Evolutionary conservation across 2,113 vertebrate species (phyloP), one percentile per base, ranked within the genome.

Genomic region (Abramis brama): DNA sequence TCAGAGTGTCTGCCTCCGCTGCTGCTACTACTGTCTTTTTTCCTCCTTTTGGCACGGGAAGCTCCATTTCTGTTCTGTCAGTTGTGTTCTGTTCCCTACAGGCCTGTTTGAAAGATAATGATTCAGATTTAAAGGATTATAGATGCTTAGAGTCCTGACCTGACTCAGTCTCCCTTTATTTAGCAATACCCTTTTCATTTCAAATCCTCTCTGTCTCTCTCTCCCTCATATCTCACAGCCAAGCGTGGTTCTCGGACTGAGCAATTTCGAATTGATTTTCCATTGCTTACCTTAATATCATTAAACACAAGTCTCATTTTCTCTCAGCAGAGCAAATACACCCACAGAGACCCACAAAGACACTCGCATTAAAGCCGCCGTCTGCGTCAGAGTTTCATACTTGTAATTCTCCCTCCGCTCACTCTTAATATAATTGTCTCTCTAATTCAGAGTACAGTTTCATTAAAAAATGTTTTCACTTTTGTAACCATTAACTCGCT

Each of bases 61-160:
- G 52, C 66, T 83, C 27, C 52, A 68, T 82, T 77, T 85, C 59
- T 82, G 25, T 85, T 82, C 83, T 88, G 45, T 82, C 87, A 47
- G 43, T 79, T 82, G 30, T 79, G 59, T 50, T 87, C 66, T 55
- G 68, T 57, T 75, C 43, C 55, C 78, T 27, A 73, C 80, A 83
- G 68, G 30, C 86, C 82, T 39, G 50, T 83, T 83, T 79, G 57
- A 88, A 60, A 84, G 84, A 85, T 74, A 86, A 86, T 88, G 33
- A 84, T 75, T 77, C 70, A 81, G 85, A 88, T 86, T 84, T 86
- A 86, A 80, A 84, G 80, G 87, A 86, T 88, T 88, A 86, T 81
- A 84, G 77, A 88, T 84, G 85, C 77, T 81, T 59, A 62, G 25
- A 86, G 80, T 86, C 73, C 55, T 82, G 82, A 83, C 79, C 87